Percentiles rank a stretch among this genome's conserved stretches.
Evolutionary conservation across 2,113 vertebrate species (phyloP).

Genomic region (Prunella himalayana): DNA sequence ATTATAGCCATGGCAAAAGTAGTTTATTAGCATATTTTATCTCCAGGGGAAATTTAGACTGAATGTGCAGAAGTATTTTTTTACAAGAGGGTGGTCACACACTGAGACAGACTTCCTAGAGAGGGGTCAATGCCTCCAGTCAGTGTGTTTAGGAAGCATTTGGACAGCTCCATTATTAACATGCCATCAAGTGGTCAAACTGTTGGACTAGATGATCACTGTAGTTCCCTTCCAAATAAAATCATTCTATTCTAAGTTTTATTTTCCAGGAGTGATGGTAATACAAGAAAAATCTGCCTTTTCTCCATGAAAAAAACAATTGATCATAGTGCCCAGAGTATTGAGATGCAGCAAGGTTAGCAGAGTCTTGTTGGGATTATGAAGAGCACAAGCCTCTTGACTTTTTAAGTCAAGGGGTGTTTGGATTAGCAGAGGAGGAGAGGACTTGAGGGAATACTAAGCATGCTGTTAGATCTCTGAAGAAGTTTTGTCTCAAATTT

Average conservation of each 20-base stretch:
- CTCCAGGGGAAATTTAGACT: neutral
- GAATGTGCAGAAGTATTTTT: neutral
- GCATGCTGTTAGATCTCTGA: neutral
- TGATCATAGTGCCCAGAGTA: neutral
- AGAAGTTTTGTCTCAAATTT: neutral
- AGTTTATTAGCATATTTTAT: neutral
- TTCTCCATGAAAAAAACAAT: neutral
- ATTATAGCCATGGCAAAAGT: neutral
- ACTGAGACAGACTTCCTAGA: neutral
- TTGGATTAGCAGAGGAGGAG: neutral
- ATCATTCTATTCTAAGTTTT: neutral
- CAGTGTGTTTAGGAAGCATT: neutral
- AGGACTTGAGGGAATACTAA: neutral
- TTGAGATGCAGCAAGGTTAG: neutral
- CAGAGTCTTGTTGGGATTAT: neutral
- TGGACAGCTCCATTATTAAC: neutral
- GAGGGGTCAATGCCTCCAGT: rapidly evolving
- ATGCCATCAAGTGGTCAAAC: neutral
- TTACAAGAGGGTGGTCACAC: neutral
- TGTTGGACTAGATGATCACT: neutral
- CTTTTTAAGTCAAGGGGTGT: neutral
- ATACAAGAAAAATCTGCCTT: neutral
- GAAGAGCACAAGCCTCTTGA: neutral
- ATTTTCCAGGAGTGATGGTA: neutral
- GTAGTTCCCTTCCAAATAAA: neutral